Base-by-base conservation (phyloP, 2,113 vertebrate species). In the Hipposideros armiger region DNA sequence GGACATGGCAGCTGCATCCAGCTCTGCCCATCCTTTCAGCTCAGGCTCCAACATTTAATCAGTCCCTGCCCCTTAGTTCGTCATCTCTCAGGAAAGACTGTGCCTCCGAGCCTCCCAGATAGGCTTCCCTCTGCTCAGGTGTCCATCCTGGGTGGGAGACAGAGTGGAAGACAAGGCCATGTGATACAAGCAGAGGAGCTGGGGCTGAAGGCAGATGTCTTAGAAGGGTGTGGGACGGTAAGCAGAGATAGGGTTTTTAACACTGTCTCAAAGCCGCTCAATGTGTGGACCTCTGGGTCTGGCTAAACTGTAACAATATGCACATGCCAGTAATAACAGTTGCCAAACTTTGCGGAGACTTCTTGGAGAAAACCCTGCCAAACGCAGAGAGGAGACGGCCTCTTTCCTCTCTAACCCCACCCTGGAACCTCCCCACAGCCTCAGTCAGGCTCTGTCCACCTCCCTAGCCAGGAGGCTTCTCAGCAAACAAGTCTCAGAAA, bases 391-490 rank as follows among this genome's bases (percentile, higher is more conserved):
- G 26, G 56, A 52, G 40, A 32, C 32, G 66, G 47, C 66, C 83
- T 69, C 45, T 40, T 13, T 19, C 32, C 28, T 72, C 52, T 77
- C 24, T 40, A 11, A 2, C 4, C 45, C 58, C 11, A 19, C 45
- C n/a, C 28, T n/a, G 20, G 15, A 74, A 40, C 42, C 80, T 54
- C 4, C 30, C 72, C 45, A 3, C 4, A 8, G 26, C 52, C 88
- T 47, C 45, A 1, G 0, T 10, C 26, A 10, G 20, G 54, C 67
- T 32, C n/a, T 56, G 62, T 50, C 32, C 36, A 28, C 36, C 0
- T 0, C 42, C 30, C 8, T 0, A 7, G 5, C 81, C 60, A 3
- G 17, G n/a, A 19, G 50, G 4, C 2, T 1, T 45, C 58, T 73
- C 45, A 4, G 74, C 10, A 28, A 26, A 24, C 42, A 4, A 52